phyloP scores from a whole-genome alignment of 1,140 invertebrate genomes.

The Brachionus calyciflorus region DNA sequence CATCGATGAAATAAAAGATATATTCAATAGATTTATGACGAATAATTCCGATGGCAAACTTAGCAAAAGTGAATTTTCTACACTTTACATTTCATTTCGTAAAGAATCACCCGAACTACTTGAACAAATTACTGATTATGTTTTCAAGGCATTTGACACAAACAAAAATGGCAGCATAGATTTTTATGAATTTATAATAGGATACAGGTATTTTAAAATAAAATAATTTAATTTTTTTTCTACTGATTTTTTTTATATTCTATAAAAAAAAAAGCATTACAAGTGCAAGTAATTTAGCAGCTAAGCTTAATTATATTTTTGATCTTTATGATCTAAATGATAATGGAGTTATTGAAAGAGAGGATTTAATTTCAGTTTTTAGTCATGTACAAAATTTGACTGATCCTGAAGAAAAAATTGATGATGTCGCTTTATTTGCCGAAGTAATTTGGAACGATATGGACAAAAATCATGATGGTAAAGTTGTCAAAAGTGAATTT shows the following conservation, averaged over 20 bases:
- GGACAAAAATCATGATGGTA: slow-evolving; percentile 19
- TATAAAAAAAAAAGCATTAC: neutral
- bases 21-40: neutral
- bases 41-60: slow-evolving; percentile 28
- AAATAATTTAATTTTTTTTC: neutral
- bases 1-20: neutral
- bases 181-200: slow-evolving; percentile 27
- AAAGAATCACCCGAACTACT: slow-evolving; percentile 1
- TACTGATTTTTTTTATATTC: neutral
- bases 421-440: neutral
- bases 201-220: neutral
- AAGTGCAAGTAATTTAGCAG: slow-evolving; percentile 13
- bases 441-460: slow-evolving; percentile 6
- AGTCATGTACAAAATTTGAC: slow-evolving; percentile 1
- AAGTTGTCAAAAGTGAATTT: slow-evolving; percentile 32
- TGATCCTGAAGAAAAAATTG: slow-evolving; percentile 7
- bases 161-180: slow-evolving; percentile 11
- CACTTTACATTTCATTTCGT: neutral
- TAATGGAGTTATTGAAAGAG: neutral
- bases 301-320: slow-evolving; percentile 26
- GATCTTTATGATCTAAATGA: slow-evolving; percentile 30
- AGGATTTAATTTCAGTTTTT: slow-evolving; percentile 24
- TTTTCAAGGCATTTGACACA: slow-evolving; percentile 20
- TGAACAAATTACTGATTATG: slow-evolving; percentile 10
- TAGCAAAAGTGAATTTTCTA: neutral